Percentiles rank a stretch among this genome's conserved stretches.
These are phyloP conservation scores for Drosophila flavopinicola DNA, from an alignment of 2,888 invertebrate genomes.

Conservation along the genomic window DNA sequence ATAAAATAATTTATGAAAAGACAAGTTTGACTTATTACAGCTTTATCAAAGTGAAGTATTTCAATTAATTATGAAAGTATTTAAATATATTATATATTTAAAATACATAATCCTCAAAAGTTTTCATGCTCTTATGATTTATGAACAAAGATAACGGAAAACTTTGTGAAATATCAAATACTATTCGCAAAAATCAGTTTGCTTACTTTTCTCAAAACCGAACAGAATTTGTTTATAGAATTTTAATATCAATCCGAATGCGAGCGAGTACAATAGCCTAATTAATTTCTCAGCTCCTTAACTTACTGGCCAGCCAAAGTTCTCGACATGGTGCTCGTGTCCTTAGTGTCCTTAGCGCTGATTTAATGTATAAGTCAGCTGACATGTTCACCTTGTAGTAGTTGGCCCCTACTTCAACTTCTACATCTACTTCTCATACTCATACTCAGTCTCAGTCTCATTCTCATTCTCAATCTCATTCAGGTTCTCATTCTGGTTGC, in stretches of 20 bases:
- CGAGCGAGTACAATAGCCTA: slow-evolving; percentile 3
- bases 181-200: no score
- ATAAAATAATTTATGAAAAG: no score
- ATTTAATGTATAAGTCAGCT: slow-evolving; percentile 51
- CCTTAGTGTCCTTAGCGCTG: slow-evolving; percentile 21
- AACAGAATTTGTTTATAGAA: no score
- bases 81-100: no score
- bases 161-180: no score
- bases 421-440: slow-evolving; percentile 1
- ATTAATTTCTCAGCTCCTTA: slow-evolving; percentile 3
- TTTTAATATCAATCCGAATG: not conserved
- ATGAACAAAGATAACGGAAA: no score
- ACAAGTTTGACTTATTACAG: no score
- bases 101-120: no score
- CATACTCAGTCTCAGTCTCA: slow-evolving; percentile 9
- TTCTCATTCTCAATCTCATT: slow-evolving; percentile 7
- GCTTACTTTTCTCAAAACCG: no score
- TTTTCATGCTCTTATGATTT: no score
- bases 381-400: slow-evolving; percentile 62
- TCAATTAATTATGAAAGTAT: no score
- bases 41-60: no score
- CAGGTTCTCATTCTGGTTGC: slow-evolving; percentile 6
- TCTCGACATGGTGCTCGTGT: slow-evolving; percentile 9
- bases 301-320: slow-evolving; percentile 3
- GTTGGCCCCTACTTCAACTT: slow-evolving; percentile 18